Evolutionary conservation across 2,113 vertebrate species (phyloP).

Genomic region (Ictidomys tridecemlineatus): DNA sequence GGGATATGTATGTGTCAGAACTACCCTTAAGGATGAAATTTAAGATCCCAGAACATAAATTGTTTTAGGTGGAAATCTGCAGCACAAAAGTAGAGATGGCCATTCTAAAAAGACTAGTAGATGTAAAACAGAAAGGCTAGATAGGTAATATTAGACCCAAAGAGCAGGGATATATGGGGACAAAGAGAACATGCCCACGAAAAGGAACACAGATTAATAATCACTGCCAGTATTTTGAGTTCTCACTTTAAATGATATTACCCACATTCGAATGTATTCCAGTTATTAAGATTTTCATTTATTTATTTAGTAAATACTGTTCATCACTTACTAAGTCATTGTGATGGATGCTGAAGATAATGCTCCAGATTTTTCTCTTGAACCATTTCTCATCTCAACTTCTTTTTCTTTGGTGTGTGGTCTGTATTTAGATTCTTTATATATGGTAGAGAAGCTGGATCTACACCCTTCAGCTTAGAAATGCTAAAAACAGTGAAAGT

Average conservation of each 20-base stretch:
- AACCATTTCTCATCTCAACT: not conserved
- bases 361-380: not conserved
- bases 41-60: not conserved
- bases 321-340: not conserved
- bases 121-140: not conserved
- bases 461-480: not conserved
- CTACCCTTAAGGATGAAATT: not conserved
- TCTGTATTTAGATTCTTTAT: not conserved
- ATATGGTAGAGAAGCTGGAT: not conserved
- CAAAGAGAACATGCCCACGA: not conserved
- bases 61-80: not conserved
- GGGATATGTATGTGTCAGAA: not conserved
- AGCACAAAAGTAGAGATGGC: not conserved
- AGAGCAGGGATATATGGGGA: not conserved
- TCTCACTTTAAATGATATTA: not conserved
- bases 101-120: not conserved
- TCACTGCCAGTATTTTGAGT: not conserved
- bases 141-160: not conserved
- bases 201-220: not conserved
- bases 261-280: not conserved
- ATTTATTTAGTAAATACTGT: not conserved
- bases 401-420: not conserved
- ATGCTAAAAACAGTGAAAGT: not conserved
- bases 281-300: not conserved
- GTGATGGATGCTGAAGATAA: not conserved